Percentiles rank a stretch among this genome's conserved stretches.
These are phyloP conservation scores for Dynastes maya DNA, from an alignment of 2,888 invertebrate species.

Conservation along the genomic window DNA sequence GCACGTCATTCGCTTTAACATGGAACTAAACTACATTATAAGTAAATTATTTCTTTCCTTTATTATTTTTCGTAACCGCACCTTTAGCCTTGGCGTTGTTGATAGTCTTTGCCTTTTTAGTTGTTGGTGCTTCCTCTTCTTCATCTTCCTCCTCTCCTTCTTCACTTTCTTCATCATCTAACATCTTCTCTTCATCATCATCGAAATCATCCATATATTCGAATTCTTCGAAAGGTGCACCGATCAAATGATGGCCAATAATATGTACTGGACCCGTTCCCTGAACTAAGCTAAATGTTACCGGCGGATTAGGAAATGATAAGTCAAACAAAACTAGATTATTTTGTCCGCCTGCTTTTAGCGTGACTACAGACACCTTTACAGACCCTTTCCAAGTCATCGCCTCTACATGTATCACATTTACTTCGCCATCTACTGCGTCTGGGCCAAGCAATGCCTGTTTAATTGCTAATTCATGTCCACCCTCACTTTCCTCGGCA, in stretches of 20 bases:
- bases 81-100: conserved; percentile 82
- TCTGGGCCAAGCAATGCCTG: conserved; percentile 87
- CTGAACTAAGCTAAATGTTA: conserved; percentile 83
- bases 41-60: conserved; percentile 58
- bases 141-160: conserved; percentile 79
- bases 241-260: conserved; percentile 87
- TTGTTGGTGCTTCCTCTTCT: conserved; percentile 84
- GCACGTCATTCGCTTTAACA: conserved; percentile 50
- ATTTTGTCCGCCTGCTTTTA: conserved; percentile 86
- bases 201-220: conserved; percentile 83
- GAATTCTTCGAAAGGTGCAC: conserved; percentile 82
- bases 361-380: conserved; percentile 87
- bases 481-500: conserved; percentile 80
- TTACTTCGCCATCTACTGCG: conserved; percentile 84
- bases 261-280: conserved; percentile 88
- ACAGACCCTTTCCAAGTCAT: conserved; percentile 85
- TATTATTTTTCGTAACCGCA: conserved; percentile 75
- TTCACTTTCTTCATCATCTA: conserved; percentile 86
- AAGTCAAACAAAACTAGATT: conserved; percentile 82
- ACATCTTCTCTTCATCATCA: conserved; percentile 79
- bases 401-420: conserved; percentile 86
- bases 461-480: conserved; percentile 87
- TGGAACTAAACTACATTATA: conserved; percentile 58
- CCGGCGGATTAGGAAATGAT: conserved; percentile 90
- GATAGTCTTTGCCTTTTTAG: conserved; percentile 83